Evolutionary conservation across 2,113 vertebrate species (phyloP).

Genomic region (Ophiodon elongatus): DNA sequence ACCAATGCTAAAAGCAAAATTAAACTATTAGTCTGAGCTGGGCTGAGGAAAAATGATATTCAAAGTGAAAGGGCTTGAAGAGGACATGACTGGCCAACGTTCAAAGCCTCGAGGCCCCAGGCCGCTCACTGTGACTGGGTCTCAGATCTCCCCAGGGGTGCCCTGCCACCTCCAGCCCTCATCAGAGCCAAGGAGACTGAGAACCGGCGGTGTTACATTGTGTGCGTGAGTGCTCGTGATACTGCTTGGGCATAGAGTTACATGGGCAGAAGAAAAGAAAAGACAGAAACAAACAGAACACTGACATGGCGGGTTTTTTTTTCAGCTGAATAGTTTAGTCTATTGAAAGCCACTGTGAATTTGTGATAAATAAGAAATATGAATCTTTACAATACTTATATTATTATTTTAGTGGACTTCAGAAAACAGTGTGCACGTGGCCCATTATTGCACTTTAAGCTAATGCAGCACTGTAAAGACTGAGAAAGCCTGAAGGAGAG

Average conservation of each 20-base stretch:
- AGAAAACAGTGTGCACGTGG: not conserved
- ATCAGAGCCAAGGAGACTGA: constrained; percentile 54
- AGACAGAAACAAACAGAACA: constrained; percentile 5
- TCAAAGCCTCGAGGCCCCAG: constrained; percentile 52
- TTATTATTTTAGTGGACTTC: not conserved
- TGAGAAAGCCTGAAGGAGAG: not conserved
- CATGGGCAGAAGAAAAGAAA: not conserved
- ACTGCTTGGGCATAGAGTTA: constrained; percentile 9
- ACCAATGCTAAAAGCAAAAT: constrained; percentile 11
- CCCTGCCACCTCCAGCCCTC: constrained; percentile 50
- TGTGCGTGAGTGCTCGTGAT: constrained; percentile 11
- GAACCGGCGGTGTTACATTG: constrained; percentile 27
- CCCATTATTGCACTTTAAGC: not conserved
- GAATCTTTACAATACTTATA: not conserved
- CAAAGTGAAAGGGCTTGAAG: constrained; percentile 44
- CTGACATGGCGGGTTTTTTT: not conserved
- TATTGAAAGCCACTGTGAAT: not conserved
- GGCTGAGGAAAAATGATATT: constrained; percentile 30
- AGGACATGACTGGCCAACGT: constrained; percentile 49
- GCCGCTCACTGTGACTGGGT: constrained; percentile 38
- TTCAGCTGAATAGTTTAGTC: not conserved
- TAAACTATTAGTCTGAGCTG: constrained; percentile 1
- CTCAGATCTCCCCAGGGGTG: constrained; percentile 54
- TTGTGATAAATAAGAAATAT: not conserved
- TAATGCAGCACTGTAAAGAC: not conserved